phyloP scores from a whole-genome alignment of 2,888 invertebrate genomes.

The Volucella bombylans region DNA sequence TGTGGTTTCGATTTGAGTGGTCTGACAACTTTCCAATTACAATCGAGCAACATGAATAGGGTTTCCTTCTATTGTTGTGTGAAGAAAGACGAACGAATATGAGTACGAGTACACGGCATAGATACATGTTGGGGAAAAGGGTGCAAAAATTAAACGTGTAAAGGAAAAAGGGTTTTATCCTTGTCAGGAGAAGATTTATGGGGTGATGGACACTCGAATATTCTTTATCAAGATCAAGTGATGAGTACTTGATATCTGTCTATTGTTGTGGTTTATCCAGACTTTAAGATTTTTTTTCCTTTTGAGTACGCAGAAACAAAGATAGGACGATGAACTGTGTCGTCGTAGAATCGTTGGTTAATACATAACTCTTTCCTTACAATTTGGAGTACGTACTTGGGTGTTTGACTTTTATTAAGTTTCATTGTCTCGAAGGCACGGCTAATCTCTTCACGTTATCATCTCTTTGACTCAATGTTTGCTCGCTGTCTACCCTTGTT shows the following conservation, averaged over 20 bases:
- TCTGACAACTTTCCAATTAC: constrained; percentile 51
- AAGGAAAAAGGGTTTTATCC: constrained; percentile 35
- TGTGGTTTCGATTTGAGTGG: constrained; percentile 41
- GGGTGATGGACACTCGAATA: constrained; percentile 18
- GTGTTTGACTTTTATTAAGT: neutral
- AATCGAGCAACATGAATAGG: constrained; percentile 5
- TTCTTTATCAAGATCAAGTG: constrained; percentile 11
- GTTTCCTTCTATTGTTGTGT: constrained; percentile 32
- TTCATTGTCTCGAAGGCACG: no score
- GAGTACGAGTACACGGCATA: neutral
- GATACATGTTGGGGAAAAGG: neutral
- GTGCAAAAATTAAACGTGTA: constrained; percentile 12
- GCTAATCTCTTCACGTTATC: no score
- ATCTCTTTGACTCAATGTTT: no score
- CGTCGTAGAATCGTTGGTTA: no score
- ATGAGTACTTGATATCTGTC: constrained; percentile 44
- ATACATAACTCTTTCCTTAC: no score
- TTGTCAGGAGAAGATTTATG: constrained; percentile 30
- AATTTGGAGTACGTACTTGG: no score
- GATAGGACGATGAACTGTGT: constrained; percentile 44
- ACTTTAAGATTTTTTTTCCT: constrained; percentile 28
- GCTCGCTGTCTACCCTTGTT: no score
- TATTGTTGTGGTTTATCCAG: constrained; percentile 45
- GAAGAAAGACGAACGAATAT: neutral
- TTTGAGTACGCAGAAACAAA: neutral